Evolutionary conservation across 92 coral and sea anemone species (phyloP).

Genomic region (Palythoa caribaeorum): DNA sequence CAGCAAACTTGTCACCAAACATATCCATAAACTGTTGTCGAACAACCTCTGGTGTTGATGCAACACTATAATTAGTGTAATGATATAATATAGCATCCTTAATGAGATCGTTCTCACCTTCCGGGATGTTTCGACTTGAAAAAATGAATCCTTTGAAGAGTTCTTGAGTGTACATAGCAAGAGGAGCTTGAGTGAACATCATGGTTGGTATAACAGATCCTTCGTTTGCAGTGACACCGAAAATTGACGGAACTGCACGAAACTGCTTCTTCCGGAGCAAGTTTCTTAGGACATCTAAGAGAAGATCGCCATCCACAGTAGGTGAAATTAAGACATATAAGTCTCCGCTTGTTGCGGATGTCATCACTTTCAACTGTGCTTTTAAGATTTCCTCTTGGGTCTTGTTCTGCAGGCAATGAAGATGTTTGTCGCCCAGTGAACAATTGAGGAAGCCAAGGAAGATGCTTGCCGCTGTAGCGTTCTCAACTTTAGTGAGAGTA

Average conservation of each 20-base stretch:
- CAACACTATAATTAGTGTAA: constrained; percentile 62
- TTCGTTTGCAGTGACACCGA: constrained; percentile 45
- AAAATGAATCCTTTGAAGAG: constrained; percentile 26
- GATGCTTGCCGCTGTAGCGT: neutral
- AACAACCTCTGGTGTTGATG: constrained; percentile 37
- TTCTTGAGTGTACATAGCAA: constrained; percentile 1
- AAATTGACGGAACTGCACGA: constrained; percentile 41
- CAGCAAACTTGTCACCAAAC: constrained; percentile 40
- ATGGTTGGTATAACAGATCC: constrained; percentile 30
- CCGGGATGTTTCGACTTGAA: constrained; percentile 5
- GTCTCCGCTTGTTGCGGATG: constrained; percentile 10
- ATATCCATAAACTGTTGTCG: constrained; percentile 43
- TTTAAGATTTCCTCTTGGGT: constrained; percentile 12
- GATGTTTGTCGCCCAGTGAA: neutral
- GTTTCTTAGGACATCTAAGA: constrained; percentile 32
- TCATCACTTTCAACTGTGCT: neutral
- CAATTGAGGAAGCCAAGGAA: constrained; percentile 14
- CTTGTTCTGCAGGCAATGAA: constrained; percentile 19
- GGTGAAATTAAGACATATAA: neutral
- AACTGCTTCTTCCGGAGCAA: constrained; percentile 40
- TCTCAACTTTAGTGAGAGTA: neutral
- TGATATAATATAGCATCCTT: constrained; percentile 62
- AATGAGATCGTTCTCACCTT: constrained; percentile 45
- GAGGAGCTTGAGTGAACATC: neutral
- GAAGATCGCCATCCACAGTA: constrained; percentile 47